A percentile compares a stretch with the other conserved stretches of the same genome.
phyloP scores from a whole-genome alignment of 1,140 invertebrate genomes.

The Tribolium castaneum region DNA sequence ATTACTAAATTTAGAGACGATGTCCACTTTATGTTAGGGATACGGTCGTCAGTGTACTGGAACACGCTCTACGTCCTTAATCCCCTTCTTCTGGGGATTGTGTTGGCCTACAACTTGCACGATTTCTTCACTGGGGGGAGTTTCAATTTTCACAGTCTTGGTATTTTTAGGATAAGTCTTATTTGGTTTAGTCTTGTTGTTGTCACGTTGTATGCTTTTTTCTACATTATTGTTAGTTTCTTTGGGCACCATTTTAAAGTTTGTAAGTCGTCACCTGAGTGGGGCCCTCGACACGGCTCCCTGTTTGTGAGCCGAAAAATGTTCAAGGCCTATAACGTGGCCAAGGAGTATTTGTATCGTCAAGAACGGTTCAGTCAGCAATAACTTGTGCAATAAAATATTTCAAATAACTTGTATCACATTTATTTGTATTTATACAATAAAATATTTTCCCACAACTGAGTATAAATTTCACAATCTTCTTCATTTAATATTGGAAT shows the following conservation, averaged over 20 bases:
- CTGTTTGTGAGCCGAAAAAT: slow-evolving; percentile 34
- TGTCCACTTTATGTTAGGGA: slow-evolving; percentile 44
- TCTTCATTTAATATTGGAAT: slow-evolving; percentile 35
- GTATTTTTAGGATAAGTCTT: background rate
- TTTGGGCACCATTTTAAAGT: background rate
- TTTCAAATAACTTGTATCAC: slow-evolving; percentile 2
- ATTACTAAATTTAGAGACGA: slow-evolving; percentile 37
- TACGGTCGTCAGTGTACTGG: slow-evolving; percentile 25
- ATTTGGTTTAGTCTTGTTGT: background rate
- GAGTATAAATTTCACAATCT: slow-evolving; percentile 40
- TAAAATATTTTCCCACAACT: slow-evolving; percentile 38
- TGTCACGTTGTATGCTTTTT: background rate
- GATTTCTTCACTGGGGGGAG: background rate
- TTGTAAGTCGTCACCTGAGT: slow-evolving; percentile 6
- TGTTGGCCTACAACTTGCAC: background rate
- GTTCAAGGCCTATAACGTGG: slow-evolving; percentile 33
- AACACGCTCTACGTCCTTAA: slow-evolving; percentile 5
- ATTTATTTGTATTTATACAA: slow-evolving; percentile 36
- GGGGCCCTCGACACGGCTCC: slow-evolving; percentile 8
- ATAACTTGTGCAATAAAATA: no score
- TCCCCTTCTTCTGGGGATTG: background rate
- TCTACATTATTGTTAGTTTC: background rate
- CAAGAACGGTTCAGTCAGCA: slow-evolving; percentile 1
- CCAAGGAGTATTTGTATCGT: slow-evolving; percentile 39
- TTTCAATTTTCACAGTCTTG: background rate